A percentile compares a stretch with the other conserved stretches of the same genome.
Conservation (phyloP, 1,140 invertebrate species). For the Cydia amplana region DNA sequence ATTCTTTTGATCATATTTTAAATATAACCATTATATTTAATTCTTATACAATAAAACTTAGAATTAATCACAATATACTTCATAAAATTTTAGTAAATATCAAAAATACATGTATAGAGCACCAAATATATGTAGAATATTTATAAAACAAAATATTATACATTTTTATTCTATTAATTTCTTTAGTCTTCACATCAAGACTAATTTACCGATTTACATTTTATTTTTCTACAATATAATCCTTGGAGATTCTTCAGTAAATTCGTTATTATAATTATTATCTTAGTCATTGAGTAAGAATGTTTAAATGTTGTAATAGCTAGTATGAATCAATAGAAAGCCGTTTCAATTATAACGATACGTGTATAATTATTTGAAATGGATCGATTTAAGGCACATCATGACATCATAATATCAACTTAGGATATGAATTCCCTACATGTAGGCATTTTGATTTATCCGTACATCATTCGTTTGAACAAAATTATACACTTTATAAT, state of each 20-base stretch:
- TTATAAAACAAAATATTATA: not conserved
- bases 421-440: no score
- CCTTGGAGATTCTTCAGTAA: not conserved
- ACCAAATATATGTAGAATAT: not conserved
- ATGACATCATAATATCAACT: no score
- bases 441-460: not conserved
- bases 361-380: not conserved
- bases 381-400: not conserved
- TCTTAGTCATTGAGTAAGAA: not conserved
- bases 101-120: not conserved
- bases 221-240: not conserved
- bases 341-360: not conserved
- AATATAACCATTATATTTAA: not conserved
- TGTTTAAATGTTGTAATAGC: not conserved
- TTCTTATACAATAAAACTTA: not conserved
- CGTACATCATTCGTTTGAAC: not conserved
- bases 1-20: constrained; percentile 10
- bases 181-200: not conserved
- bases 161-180: not conserved
- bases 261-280: not conserved
- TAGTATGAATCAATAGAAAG: not conserved
- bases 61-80: not conserved
- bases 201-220: not conserved
- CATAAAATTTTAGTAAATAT: not conserved
- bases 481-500: not conserved